Evolutionary conservation across 2,113 vertebrate genomes (phyloP).

Genomic region (Butorides virescens): DNA sequence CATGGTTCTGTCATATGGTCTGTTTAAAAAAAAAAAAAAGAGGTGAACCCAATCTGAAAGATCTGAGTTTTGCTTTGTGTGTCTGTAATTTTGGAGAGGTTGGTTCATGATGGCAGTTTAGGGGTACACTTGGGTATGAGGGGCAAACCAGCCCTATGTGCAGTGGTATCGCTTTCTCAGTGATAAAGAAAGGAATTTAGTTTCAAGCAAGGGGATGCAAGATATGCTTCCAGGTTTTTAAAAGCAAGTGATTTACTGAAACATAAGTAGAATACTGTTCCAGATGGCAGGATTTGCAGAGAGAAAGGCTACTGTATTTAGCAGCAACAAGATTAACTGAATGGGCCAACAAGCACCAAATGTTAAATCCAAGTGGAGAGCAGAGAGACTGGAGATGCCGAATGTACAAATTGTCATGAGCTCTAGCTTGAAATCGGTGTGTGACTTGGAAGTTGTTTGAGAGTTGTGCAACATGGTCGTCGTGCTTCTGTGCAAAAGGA

Average conservation of each 20-base stretch:
- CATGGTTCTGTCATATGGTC: background rate
- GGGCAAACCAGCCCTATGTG: background rate
- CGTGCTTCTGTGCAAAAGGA: background rate
- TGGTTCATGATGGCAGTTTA: background rate
- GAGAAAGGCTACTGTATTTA: constrained; percentile 7
- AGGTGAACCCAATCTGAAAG: background rate
- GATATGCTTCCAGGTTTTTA: background rate
- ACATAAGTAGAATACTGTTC: background rate
- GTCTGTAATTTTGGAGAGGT: background rate
- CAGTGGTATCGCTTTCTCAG: background rate
- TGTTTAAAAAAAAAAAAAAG: background rate
- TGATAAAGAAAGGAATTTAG: background rate
- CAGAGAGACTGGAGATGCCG: background rate
- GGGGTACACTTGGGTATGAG: background rate
- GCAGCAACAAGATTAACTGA: constrained; percentile 18
- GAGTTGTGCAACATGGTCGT: background rate
- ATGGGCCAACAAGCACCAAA: constrained; percentile 17
- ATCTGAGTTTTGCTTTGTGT: background rate
- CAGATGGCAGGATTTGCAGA: constrained; percentile 15
- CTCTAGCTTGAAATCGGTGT: background rate
- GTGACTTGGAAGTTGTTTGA: background rate
- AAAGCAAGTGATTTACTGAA: background rate
- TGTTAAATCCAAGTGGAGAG: background rate
- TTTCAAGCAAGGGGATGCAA: background rate
- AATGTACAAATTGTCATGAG: background rate